Percentiles rank a stretch among this genome's conserved stretches.
Evolutionary conservation across 64 coral and sea anemone species (phyloP).

Genomic region (Porites australiensis): DNA sequence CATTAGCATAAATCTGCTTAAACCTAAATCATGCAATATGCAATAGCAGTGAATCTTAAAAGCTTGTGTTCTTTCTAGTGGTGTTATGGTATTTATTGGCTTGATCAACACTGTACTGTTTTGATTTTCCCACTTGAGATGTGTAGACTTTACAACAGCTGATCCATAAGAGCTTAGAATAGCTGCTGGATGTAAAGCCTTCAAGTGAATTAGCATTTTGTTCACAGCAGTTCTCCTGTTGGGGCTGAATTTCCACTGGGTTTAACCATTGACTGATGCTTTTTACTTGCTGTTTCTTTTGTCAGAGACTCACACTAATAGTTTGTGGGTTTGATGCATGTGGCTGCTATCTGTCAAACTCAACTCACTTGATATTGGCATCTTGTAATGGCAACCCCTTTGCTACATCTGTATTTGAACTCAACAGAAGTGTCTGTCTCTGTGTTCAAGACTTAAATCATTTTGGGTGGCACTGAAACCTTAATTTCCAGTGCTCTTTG

Average conservation of each 20-base stretch:
- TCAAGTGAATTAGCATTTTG: background rate
- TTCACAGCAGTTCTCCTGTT: background rate
- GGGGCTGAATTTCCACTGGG: background rate
- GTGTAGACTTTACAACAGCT: background rate
- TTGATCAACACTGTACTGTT: background rate
- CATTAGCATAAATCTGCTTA: conserved; percentile 45
- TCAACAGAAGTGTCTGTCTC: background rate
- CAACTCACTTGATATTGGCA: background rate
- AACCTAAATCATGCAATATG: background rate
- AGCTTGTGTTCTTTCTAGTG: background rate
- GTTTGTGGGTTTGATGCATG: background rate
- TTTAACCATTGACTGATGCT: background rate
- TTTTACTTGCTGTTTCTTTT: background rate
- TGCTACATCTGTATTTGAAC: background rate
- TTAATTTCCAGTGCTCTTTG: background rate
- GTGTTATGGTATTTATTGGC: background rate
- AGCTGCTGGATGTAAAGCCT: background rate
- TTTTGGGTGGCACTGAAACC: background rate
- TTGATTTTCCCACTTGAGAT: background rate
- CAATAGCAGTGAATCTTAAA: background rate
- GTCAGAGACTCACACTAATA: background rate
- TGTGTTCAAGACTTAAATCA: background rate
- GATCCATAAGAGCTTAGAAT: background rate
- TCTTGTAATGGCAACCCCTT: background rate
- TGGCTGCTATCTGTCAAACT: background rate